Evolutionary conservation across 2,113 vertebrate genomes (phyloP).

Genomic region (Carassius gibelio): DNA sequence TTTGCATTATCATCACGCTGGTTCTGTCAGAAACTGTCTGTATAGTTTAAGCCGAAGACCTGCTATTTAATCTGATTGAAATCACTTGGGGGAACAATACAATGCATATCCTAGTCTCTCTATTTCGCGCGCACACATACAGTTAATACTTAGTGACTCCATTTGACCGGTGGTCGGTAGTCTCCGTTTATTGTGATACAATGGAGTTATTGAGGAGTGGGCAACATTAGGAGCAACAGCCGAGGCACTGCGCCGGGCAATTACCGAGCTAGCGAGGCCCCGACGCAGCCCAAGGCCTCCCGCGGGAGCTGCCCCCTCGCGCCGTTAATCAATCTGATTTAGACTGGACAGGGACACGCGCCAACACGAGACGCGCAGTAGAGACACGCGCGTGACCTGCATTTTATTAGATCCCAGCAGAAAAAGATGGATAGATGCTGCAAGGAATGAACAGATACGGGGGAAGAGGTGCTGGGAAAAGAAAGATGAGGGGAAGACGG

Average conservation of each 20-base stretch:
- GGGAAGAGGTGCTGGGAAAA: slow-evolving; percentile 29
- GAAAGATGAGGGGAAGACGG: slow-evolving; percentile 24
- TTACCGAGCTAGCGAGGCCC: slow-evolving; percentile 68
- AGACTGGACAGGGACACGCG: slow-evolving; percentile 75
- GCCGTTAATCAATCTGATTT: slow-evolving; percentile 81
- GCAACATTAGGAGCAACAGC: slow-evolving; percentile 75
- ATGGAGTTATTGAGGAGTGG: slow-evolving; percentile 73
- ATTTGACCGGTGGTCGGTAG: slow-evolving; percentile 72
- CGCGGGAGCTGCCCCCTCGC: slow-evolving; percentile 72
- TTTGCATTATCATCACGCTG: slow-evolving; percentile 6
- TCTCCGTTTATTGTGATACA: slow-evolving; percentile 75
- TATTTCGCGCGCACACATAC: background rate
- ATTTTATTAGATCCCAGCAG: slow-evolving; percentile 66
- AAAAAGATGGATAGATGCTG: slow-evolving; percentile 44
- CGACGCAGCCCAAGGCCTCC: slow-evolving; percentile 63
- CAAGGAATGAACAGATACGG: slow-evolving; percentile 15
- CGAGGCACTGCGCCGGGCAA: slow-evolving; percentile 71
- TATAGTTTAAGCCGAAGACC: background rate
- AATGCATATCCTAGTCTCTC: background rate
- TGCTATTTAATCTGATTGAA: slow-evolving; percentile 29
- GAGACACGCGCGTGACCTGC: slow-evolving; percentile 73
- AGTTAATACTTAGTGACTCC: slow-evolving; percentile 65
- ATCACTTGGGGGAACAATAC: background rate
- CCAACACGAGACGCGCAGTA: slow-evolving; percentile 64
- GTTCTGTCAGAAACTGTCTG: slow-evolving; percentile 19